Percentiles rank a stretch among this genome's conserved stretches.
These are phyloP conservation scores for Chrysaora quinquecirrha DNA, from an alignment of 30 jellyfish, hydroid and myxozoan species.

Conservation along the genomic window DNA sequence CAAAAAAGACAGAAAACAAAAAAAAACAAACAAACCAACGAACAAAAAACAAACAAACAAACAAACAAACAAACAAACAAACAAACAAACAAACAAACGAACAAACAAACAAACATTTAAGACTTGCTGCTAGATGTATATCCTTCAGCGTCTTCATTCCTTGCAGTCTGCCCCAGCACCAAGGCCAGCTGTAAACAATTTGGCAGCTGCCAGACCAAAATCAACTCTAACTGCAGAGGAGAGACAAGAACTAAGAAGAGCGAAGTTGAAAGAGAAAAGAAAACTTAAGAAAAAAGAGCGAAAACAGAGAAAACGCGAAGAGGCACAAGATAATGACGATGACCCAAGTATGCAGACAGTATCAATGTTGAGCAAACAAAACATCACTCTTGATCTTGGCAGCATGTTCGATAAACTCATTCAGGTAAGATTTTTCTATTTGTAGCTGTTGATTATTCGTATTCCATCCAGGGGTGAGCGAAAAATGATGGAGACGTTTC, in stretches of 20 bases:
- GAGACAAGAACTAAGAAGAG: constrained; percentile 33
- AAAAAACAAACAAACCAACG: too few relatives aligned
- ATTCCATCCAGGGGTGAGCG: too few relatives aligned
- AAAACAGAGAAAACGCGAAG: constrained; percentile 44
- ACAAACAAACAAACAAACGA: too few relatives aligned
- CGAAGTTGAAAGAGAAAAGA: constrained; percentile 46
- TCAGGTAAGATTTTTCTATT: constrained; percentile 13
- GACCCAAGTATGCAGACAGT: background rate
- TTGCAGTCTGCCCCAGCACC: too few relatives aligned
- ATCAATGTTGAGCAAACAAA: background rate
- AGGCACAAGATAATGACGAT: constrained; percentile 9
- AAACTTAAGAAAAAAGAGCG: constrained; percentile 58
- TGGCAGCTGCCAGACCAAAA: background rate
- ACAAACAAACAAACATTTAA: too few relatives aligned
- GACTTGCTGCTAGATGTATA: too few relatives aligned
- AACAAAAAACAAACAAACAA: too few relatives aligned
- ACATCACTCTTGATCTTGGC: constrained; percentile 58
- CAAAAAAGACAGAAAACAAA: too few relatives aligned
- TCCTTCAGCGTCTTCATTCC: too few relatives aligned
- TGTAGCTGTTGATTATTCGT: background rate
- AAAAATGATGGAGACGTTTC: too few relatives aligned
- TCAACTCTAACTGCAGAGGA: constrained; percentile 41
- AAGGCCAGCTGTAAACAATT: background rate
- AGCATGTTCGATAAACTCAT: constrained; percentile 58
- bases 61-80: too few relatives aligned